These are phyloP conservation scores for Lophius americanus DNA, from an alignment of 2,797 vertebrate genomes.

Conservation along the genomic window DNA sequence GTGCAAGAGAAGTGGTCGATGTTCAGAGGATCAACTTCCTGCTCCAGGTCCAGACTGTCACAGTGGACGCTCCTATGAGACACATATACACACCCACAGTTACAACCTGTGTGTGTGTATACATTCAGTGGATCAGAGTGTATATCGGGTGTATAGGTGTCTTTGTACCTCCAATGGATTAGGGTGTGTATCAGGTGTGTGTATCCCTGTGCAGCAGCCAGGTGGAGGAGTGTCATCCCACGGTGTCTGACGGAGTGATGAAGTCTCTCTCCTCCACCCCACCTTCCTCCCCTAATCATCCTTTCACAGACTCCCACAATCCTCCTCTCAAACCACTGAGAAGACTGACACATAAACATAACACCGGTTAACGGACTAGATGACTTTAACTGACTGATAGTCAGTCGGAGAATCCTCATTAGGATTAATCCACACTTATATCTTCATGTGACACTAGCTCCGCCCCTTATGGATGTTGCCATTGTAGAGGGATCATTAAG, in stretches of 20 bases:
- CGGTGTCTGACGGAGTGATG: slow-evolving; percentile 85
- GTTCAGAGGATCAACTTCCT: slow-evolving; percentile 91
- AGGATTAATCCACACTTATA: no score
- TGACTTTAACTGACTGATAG: no score
- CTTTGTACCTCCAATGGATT: slow-evolving; percentile 86
- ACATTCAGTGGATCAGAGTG: slow-evolving; percentile 1
- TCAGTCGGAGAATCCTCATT: no score
- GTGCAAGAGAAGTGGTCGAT: slow-evolving; percentile 95
- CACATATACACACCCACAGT: not conserved
- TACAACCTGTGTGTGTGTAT: slow-evolving; percentile 71
- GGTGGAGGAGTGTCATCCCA: slow-evolving; percentile 92
- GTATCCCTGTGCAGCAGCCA: slow-evolving; percentile 92
- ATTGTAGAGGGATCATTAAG: no score
- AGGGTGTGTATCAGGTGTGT: slow-evolving; percentile 90
- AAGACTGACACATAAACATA: slow-evolving; percentile 32
- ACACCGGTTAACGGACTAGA: not conserved
- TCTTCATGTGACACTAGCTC: no score
- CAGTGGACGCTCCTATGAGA: slow-evolving; percentile 77
- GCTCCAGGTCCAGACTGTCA: slow-evolving; percentile 87
- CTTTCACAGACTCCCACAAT: slow-evolving; percentile 89
- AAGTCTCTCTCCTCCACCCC: slow-evolving; percentile 79
- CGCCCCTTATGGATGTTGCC: no score
- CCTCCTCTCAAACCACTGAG: slow-evolving; percentile 86
- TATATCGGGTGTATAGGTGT: slow-evolving; percentile 34
- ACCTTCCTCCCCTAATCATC: slow-evolving; percentile 86